A percentile compares a stretch with the other conserved stretches of the same genome.
Evolutionary conservation across 37 sponge, comb jelly and placozoan genomes (phyloP).

Genomic region (Geodia barretti): DNA sequence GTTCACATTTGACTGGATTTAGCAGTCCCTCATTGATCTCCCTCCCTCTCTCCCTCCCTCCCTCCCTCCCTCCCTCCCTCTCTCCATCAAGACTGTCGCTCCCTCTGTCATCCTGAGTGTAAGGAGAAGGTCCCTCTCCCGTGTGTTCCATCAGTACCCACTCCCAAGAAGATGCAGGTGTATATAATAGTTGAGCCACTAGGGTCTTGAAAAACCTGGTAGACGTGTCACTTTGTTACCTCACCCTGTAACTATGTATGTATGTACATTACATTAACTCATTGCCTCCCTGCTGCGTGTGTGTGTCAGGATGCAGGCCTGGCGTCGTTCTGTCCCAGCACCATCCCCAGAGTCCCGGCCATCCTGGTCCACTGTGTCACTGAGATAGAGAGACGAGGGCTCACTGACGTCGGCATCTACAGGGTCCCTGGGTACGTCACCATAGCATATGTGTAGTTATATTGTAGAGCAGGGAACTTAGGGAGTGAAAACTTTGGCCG

Average conservation of each 20-base stretch:
- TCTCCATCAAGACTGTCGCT: conserved; percentile 69
- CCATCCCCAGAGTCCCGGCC: conserved; percentile 85
- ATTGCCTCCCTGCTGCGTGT: neutral
- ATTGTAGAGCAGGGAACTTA: neutral
- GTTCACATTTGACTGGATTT: too few relatives aligned
- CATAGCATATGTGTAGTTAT: neutral
- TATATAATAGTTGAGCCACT: neutral
- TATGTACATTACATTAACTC: too few relatives aligned
- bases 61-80: neutral
- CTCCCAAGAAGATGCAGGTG: conserved; percentile 71
- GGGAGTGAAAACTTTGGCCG: too few relatives aligned
- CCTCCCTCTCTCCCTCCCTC: neutral
- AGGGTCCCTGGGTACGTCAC: conserved; percentile 79
- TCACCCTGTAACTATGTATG: neutral
- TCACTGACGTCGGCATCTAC: conserved; percentile 88
- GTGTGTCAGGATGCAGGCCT: conserved; percentile 80
- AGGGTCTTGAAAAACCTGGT: neutral
- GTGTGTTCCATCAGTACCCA: conserved; percentile 85
- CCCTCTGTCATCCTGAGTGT: conserved; percentile 79
- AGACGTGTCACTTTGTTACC: neutral
- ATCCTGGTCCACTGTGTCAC: conserved; percentile 82
- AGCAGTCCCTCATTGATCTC: neutral
- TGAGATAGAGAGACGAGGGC: conserved; percentile 87
- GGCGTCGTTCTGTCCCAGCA: conserved; percentile 76
- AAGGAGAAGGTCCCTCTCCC: conserved; percentile 78